phyloP scores from a whole-genome alignment of 2,113 vertebrate species.

The Catharus fuscescens region DNA sequence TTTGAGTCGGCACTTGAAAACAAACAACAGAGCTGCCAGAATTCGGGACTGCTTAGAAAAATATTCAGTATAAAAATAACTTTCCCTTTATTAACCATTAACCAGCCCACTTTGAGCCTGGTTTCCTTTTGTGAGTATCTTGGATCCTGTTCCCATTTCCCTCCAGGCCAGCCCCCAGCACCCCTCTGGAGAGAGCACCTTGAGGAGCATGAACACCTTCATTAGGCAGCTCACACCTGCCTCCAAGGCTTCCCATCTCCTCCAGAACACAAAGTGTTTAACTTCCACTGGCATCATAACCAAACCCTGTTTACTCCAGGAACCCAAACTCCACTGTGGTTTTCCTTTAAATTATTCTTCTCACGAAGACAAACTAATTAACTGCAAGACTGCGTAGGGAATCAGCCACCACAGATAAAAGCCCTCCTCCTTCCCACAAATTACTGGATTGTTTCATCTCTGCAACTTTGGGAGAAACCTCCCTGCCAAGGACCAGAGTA shows the following conservation, averaged over 20 bases:
- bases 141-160: background rate
- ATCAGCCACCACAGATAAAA: background rate
- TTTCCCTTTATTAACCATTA: background rate
- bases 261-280: background rate
- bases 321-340: background rate
- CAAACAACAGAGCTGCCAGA: background rate
- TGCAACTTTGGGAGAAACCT: background rate
- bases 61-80: background rate
- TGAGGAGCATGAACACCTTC: background rate
- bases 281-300: background rate
- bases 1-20: background rate
- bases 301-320: background rate
- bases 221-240: background rate
- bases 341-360: background rate
- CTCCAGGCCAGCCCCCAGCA: background rate
- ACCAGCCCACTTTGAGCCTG: background rate
- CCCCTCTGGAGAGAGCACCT: background rate
- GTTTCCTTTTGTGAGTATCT: background rate
- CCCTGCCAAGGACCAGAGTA: background rate
- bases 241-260: background rate
- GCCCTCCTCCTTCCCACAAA: background rate
- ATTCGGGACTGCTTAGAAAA: background rate
- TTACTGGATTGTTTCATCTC: background rate
- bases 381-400: background rate
- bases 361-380: conserved; percentile 27